These are phyloP conservation scores for Agrotis exclamationis DNA, from an alignment of 2,888 invertebrate species.

Conservation along the genomic window DNA sequence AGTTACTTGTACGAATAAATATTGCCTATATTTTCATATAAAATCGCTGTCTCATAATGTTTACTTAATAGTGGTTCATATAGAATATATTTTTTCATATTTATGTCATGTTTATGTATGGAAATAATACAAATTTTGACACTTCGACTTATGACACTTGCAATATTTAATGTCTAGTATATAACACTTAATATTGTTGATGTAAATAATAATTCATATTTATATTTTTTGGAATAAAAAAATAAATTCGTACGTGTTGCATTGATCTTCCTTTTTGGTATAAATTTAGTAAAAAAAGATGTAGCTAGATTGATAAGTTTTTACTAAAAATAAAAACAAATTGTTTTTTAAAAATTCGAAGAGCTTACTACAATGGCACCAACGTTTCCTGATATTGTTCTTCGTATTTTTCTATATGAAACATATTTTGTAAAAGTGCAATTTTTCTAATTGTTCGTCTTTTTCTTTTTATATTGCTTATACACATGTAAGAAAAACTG, in stretches of 20 bases:
- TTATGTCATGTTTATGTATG: slow-evolving; percentile 59
- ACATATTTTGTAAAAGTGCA: slow-evolving; percentile 65
- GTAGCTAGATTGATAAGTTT: slow-evolving; percentile 61
- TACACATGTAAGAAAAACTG: slow-evolving; percentile 54
- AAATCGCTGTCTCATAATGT: slow-evolving; percentile 77
- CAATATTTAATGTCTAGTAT: slow-evolving; percentile 84
- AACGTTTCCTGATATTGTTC: slow-evolving; percentile 65
- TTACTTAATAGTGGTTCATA: slow-evolving; percentile 77
- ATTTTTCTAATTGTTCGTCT: slow-evolving; percentile 58
- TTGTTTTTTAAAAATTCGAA: slow-evolving; percentile 65
- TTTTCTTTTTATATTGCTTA: slow-evolving; percentile 60
- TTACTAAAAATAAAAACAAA: slow-evolving; percentile 61
- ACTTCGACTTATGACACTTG: slow-evolving; percentile 84
- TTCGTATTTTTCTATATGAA: slow-evolving; percentile 67
- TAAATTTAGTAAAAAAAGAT: slow-evolving; percentile 56
- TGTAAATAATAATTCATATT: slow-evolving; percentile 79
- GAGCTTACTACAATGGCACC: slow-evolving; percentile 76
- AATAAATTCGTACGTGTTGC: slow-evolving; percentile 61
- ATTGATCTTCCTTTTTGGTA: slow-evolving; percentile 70
- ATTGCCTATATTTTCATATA: slow-evolving; percentile 86
- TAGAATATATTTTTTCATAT: slow-evolving; percentile 88
- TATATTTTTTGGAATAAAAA: slow-evolving; percentile 64
- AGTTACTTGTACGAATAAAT: slow-evolving; percentile 77
- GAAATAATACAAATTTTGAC: slow-evolving; percentile 70
- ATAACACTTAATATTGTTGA: slow-evolving; percentile 74